A percentile compares a stretch with the other conserved stretches of the same genome.
Evolutionary conservation across 2,113 vertebrate species (phyloP).

Genomic region (Salvelinus alpinus): DNA sequence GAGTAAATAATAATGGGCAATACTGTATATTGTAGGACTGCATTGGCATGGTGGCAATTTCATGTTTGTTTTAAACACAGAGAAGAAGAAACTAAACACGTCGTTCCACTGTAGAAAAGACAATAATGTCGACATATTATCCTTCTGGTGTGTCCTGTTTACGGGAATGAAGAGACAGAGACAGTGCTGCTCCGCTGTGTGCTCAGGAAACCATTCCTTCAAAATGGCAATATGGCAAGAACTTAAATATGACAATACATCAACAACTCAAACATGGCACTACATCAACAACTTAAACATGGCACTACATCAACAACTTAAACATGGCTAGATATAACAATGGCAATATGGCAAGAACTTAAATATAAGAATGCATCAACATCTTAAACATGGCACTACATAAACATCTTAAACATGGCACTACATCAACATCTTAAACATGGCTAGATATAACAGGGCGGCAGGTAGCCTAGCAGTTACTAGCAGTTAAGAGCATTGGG

Average conservation of each 20-base stretch:
- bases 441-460: too few species aligned
- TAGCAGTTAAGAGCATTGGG: too few species aligned
- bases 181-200: background rate
- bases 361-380: background rate
- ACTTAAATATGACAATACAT: background rate
- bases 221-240: background rate
- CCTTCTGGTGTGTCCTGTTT: background rate
- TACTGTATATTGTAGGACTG: constrained; percentile 8
- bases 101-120: background rate
- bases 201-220: background rate
- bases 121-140: constrained; percentile 1
- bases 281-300: too few species aligned
- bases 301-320: too few species aligned
- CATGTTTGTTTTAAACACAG: background rate
- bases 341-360: too few species aligned
- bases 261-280: background rate
- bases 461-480: too few species aligned
- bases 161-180: background rate
- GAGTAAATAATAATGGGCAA: background rate
- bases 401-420: background rate
- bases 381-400: background rate
- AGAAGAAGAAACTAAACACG: background rate
- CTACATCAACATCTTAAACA: background rate
- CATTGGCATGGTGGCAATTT: background rate
- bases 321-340: background rate